These are phyloP conservation scores for Cotesia chilonis DNA, from an alignment of 1,140 invertebrate genomes.

Conservation along the genomic window DNA sequence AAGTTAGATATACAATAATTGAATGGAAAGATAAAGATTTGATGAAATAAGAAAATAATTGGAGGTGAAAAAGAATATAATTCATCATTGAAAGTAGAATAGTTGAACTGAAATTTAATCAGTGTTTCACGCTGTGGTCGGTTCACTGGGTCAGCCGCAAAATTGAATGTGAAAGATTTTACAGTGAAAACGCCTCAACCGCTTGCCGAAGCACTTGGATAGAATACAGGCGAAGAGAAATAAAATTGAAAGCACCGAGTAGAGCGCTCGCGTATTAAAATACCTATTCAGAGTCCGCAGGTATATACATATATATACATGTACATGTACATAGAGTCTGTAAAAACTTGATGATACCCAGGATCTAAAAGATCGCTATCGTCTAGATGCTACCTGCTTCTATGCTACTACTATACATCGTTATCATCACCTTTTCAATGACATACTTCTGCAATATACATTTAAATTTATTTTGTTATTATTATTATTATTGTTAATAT, in stretches of 20 bases:
- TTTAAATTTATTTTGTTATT: no score
- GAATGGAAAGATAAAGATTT: not conserved
- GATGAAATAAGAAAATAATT: not conserved
- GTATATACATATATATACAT: slow-evolving; percentile 4
- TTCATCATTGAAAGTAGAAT: not conserved
- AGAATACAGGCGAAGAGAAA: not conserved
- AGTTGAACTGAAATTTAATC: slow-evolving; percentile 6
- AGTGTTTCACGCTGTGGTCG: slow-evolving; percentile 12
- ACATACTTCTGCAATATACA: no score
- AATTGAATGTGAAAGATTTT: slow-evolving; percentile 17
- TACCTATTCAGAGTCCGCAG: not conserved
- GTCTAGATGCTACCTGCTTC: not conserved
- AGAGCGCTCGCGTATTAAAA: not conserved
- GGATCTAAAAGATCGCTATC: no score
- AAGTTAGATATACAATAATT: not conserved
- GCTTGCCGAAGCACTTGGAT: slow-evolving; percentile 1
- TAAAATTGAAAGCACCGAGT: slow-evolving; percentile 6
- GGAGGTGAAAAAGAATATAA: not conserved
- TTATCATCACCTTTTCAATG: no score
- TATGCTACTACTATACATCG: no score
- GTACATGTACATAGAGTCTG: no score
- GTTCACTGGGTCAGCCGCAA: slow-evolving; percentile 10
- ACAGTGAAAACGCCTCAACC: slow-evolving; percentile 6
- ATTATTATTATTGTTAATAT: no score
- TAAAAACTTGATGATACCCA: no score